Conservation (phyloP, 37 sponge, comb jelly and placozoan species). For the Cladorhizidae sp. region DNA sequence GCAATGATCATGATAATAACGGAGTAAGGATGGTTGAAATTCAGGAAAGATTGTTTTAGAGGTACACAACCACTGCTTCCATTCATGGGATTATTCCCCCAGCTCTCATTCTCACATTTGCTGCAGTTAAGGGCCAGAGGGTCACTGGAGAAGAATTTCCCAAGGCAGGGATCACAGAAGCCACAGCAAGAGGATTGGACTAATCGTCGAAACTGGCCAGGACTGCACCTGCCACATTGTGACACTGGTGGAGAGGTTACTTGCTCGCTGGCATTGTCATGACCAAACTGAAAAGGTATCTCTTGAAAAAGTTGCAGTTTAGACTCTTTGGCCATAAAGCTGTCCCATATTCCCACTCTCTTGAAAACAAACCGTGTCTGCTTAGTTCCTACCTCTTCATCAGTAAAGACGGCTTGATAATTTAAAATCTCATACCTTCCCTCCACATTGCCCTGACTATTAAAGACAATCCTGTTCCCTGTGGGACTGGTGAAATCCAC, state of each 20-base stretch:
- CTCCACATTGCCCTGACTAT: constrained; percentile 48
- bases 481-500: constrained; percentile 53
- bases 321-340: background rate
- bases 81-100: constrained; percentile 68
- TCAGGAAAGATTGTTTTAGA: constrained; percentile 16
- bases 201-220: constrained; percentile 35
- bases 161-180: constrained; percentile 67
- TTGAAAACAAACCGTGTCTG: background rate
- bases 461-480: constrained; percentile 58
- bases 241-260: constrained; percentile 12
- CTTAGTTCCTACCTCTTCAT: background rate
- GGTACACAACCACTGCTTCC: constrained; percentile 57
- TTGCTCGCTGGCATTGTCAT: background rate
- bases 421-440: constrained; percentile 66
- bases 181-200: constrained; percentile 66
- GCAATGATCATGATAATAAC: constrained; percentile 51
- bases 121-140: constrained; percentile 25
- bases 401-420: constrained; percentile 26
- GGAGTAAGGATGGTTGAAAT: constrained; percentile 32
- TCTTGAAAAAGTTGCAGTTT: background rate
- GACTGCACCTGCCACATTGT: constrained; percentile 50
- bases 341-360: constrained; percentile 60
- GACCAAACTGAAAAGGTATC: constrained; percentile 53
- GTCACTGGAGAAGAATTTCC: constrained; percentile 37
- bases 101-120: constrained; percentile 48